These are phyloP conservation scores for Scartelaos histophorus DNA, from an alignment of 2,113 vertebrate genomes.

Conservation along the genomic window DNA sequence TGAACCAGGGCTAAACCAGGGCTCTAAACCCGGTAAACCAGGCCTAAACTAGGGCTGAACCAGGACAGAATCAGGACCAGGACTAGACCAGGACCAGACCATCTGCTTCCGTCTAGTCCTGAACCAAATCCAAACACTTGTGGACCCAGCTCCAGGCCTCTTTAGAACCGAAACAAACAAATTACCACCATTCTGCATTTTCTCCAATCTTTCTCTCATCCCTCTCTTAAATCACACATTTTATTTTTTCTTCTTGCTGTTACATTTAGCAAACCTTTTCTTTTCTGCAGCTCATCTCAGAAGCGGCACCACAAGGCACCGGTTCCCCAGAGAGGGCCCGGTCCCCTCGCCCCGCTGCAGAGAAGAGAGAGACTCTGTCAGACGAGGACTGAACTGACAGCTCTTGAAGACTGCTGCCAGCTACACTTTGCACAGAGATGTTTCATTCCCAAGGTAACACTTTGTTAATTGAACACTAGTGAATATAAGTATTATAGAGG, in stretches of 20 bases:
- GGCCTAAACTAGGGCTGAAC: not conserved
- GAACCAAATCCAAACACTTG: not conserved
- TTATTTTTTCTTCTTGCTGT: not conserved
- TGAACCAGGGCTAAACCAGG: not conserved
- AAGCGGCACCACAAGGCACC: conserved; percentile 16
- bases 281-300: not conserved
- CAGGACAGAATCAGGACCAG: not conserved
- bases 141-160: not conserved
- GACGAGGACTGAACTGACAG: conserved; percentile 54
- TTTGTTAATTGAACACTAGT: conserved; percentile 63
- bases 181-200: not conserved
- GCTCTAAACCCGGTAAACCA: too few relatives aligned
- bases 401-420: conserved; percentile 51
- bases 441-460: conserved; percentile 44
- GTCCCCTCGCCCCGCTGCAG: conserved; percentile 9
- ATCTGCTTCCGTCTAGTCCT: not conserved
- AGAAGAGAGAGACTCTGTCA: conserved; percentile 17
- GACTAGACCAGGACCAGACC: not conserved
- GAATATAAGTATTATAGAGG: conserved; percentile 61
- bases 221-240: not conserved
- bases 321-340: conserved; percentile 20
- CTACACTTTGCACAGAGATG: conserved; percentile 43
- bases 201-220: not conserved
- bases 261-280: conserved; percentile 9
- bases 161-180: not conserved